phyloP scores from a whole-genome alignment of 2,113 vertebrate genomes.

The Grammomys dolichurus region DNA sequence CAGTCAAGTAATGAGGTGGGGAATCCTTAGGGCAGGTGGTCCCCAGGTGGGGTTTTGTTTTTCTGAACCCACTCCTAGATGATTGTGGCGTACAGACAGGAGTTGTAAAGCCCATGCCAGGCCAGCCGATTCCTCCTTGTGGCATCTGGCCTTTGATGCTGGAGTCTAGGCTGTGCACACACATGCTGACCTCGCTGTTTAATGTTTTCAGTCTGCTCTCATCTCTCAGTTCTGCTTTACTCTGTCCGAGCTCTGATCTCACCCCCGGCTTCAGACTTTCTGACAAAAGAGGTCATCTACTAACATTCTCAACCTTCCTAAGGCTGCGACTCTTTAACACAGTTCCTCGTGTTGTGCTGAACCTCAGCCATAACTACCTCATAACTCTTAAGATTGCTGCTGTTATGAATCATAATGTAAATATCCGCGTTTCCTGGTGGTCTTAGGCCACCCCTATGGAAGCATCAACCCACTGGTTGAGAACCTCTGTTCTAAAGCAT shows the following conservation, averaged over 20 bases:
- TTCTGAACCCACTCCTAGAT: not conserved
- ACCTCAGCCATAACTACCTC: no score
- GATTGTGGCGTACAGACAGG: not conserved
- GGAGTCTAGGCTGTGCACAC: not conserved
- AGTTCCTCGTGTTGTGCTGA: no score
- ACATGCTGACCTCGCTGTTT: not conserved
- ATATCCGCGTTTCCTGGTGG: not conserved
- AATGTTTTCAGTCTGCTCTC: slow-evolving; percentile 10
- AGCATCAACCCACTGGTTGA: not conserved
- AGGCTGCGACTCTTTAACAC: no score
- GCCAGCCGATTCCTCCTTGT: not conserved
- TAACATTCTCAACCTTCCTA: not conserved
- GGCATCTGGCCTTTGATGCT: not conserved
- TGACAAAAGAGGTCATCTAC: slow-evolving; percentile 35
- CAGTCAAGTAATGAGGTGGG: not conserved
- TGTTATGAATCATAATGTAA: no score
- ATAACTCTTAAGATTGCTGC: no score
- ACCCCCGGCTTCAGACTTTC: slow-evolving; percentile 11
- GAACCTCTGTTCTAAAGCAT: not conserved
- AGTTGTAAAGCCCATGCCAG: not conserved
- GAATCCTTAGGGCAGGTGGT: not conserved
- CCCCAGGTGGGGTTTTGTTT: not conserved
- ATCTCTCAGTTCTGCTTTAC: not conserved
- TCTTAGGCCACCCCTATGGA: not conserved
- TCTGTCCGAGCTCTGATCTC: slow-evolving; percentile 10